A percentile compares a stretch with the other conserved stretches of the same genome.
Conservation (phyloP, 2,113 vertebrate genomes). For the Datnioides undecimradiatus region DNA sequence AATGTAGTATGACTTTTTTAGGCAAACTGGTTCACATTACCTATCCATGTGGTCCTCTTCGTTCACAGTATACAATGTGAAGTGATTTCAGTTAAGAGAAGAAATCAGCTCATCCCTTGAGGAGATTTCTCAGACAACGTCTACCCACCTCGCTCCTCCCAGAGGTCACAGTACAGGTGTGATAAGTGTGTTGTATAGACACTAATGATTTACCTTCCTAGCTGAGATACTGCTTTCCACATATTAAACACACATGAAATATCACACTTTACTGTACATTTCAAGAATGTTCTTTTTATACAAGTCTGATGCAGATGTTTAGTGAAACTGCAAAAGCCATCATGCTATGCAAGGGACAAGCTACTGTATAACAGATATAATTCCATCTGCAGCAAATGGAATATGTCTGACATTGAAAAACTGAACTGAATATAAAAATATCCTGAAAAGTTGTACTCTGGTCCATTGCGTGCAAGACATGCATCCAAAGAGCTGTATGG, state of each 20-base stretch:
- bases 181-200: neutral
- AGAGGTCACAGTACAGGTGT: neutral
- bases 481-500: conserved; percentile 26
- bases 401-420: conserved; percentile 5
- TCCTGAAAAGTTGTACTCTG: neutral
- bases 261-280: too few relatives aligned
- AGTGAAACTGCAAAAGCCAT: neutral
- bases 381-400: neutral
- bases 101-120: neutral
- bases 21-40: neutral
- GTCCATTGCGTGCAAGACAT: neutral
- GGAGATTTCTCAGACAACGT: neutral
- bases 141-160: neutral
- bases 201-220: neutral
- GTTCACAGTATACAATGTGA: neutral
- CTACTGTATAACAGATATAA: neutral
- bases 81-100: neutral
- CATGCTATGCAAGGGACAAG: too few relatives aligned
- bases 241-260: too few relatives aligned
- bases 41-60: neutral
- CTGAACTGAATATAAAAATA: neutral
- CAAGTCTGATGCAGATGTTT: neutral
- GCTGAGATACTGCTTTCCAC: neutral
- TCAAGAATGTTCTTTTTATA: too few relatives aligned
- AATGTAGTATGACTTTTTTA: neutral